Conservation (phyloP, 2,113 vertebrate genomes). For the Hipposideros armiger region DNA sequence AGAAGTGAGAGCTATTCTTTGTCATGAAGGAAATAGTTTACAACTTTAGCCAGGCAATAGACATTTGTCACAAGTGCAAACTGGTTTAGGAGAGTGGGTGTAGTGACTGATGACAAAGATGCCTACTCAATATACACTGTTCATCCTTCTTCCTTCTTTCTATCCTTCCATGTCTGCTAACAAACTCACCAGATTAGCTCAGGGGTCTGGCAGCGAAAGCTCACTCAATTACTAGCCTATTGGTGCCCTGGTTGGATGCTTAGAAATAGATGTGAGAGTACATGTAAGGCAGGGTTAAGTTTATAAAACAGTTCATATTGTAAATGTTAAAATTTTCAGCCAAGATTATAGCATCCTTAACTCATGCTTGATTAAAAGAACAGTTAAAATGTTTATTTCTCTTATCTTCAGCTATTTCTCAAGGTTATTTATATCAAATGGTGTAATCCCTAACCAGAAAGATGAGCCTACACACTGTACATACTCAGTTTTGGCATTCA, state of each 20-base stretch:
- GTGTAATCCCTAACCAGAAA: neutral
- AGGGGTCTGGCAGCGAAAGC: neutral
- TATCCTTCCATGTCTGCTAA: constrained; percentile 2
- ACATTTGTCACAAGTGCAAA: constrained; percentile 7
- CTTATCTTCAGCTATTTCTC: constrained; percentile 1
- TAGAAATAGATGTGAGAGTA: neutral
- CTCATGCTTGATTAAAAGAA: neutral
- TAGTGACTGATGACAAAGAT: neutral
- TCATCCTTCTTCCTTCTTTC: neutral
- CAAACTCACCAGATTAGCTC: neutral
- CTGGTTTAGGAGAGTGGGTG: neutral
- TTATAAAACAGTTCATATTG: neutral
- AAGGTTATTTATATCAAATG: neutral
- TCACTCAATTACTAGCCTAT: neutral
- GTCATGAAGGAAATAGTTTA: neutral
- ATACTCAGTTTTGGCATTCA: neutral
- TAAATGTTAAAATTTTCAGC: neutral
- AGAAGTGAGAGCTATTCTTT: neutral
- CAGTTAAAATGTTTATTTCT: constrained; percentile 38
- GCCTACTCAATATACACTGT: neutral
- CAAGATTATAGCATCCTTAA: neutral
- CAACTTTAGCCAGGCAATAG: neutral
- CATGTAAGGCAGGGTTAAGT: neutral
- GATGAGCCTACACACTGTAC: neutral
- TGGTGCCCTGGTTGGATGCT: neutral